phyloP scores from a whole-genome alignment of 2,888 invertebrate genomes.

The Dryobota labecula region DNA sequence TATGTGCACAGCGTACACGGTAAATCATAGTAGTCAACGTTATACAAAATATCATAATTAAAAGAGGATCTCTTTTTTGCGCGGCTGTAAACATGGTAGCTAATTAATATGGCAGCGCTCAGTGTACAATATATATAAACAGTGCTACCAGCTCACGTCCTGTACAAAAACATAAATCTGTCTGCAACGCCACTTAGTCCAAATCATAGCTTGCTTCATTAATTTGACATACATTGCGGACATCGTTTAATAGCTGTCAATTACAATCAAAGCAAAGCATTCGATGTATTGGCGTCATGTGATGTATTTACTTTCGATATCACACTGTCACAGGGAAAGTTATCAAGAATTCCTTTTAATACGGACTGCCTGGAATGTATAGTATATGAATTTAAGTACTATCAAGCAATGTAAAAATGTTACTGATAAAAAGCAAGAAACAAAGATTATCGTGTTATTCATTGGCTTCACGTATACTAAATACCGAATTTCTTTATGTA shows the following conservation, averaged over 20 bases:
- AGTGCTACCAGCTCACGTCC: conserved; percentile 24
- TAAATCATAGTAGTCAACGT: background rate
- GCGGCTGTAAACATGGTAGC: background rate
- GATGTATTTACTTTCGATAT: conserved; percentile 11
- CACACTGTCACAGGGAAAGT: conserved; percentile 17
- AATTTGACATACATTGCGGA: conserved; percentile 60
- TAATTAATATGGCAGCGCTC: background rate
- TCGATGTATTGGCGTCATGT: conserved; percentile 25
- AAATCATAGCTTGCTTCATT: conserved; percentile 54
- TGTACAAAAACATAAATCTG: conserved; percentile 43
- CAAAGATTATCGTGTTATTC: conserved; percentile 44
- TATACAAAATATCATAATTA: conserved; percentile 11
- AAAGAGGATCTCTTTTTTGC: conserved; percentile 32
- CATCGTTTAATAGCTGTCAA: conserved; percentile 44
- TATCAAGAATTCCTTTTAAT: conserved; percentile 20
- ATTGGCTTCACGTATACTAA: conserved; percentile 7
- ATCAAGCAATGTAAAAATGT: conserved; percentile 42
- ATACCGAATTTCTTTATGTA: conserved; percentile 18
- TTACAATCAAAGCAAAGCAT: conserved; percentile 39
- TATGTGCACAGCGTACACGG: background rate
- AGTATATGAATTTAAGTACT: conserved; percentile 38
- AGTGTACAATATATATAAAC: conserved; percentile 2
- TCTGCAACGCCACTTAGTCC: conserved; percentile 30
- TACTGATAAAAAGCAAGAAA: conserved; percentile 45
- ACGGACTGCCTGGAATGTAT: conserved; percentile 17